phyloP scores from a whole-genome alignment of 2,113 vertebrate species.

The Corythornis cristatus region DNA sequence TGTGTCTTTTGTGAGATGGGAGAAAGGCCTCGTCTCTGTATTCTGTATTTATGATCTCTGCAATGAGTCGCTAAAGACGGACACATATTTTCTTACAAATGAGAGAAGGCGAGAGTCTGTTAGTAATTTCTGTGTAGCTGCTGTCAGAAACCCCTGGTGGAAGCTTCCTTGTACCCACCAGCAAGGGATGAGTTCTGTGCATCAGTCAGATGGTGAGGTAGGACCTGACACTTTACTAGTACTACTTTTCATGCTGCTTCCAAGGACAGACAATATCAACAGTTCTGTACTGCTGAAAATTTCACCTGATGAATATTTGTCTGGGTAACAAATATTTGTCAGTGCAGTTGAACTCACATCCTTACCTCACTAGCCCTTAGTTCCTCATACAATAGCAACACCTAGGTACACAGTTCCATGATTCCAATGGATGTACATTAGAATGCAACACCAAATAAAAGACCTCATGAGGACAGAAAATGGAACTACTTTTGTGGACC shows the following conservation, averaged over 20 bases:
- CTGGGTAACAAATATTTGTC: too few species aligned
- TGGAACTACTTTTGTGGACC: not conserved
- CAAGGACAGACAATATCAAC: not conserved
- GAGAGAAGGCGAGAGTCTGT: not conserved
- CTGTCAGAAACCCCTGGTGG: not conserved
- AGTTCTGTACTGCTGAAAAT: not conserved
- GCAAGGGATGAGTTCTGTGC: not conserved
- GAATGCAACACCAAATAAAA: not conserved
- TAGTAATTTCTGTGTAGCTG: fast-evolving
- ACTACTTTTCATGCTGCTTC: not conserved
- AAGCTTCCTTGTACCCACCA: not conserved
- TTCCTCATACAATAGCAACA: not conserved
- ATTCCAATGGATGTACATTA: not conserved
- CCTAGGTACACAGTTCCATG: too few species aligned
- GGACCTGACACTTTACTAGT: not conserved
- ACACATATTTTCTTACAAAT: not conserved
- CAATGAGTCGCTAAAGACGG: not conserved
- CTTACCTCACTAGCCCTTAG: not conserved
- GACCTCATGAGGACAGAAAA: not conserved
- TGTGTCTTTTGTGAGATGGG: not conserved
- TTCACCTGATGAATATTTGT: not conserved
- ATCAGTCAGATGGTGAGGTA: not conserved
- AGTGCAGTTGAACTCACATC: not conserved
- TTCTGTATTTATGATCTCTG: not conserved
- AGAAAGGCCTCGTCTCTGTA: fast-evolving